Percentiles rank a stretch among this genome's conserved stretches.
Evolutionary conservation across 2,797 vertebrate genomes (phyloP).

Genomic region (Nyctibius grandis): DNA sequence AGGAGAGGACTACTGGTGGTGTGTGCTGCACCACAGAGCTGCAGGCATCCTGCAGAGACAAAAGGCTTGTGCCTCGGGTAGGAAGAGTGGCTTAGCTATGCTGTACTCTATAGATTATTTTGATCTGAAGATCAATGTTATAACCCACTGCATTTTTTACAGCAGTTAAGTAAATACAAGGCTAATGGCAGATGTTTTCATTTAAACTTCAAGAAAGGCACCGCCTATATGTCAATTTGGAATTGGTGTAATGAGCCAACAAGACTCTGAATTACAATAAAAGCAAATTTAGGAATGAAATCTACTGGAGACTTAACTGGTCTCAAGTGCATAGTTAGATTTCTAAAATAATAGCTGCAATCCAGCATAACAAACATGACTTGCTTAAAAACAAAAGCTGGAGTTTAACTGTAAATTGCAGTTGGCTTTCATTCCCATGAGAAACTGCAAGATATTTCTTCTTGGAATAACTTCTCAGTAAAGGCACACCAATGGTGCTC

Average conservation of each 20-base stretch:
- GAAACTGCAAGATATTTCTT: slow-evolving; percentile 22
- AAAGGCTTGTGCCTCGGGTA: background rate
- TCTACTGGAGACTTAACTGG: slow-evolving; percentile 44
- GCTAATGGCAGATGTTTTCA: slow-evolving; percentile 59
- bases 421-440: slow-evolving; percentile 18
- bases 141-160: slow-evolving; percentile 11
- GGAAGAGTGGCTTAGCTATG: background rate
- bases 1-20: background rate
- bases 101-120: background rate
- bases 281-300: slow-evolving; percentile 44
- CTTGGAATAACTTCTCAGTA: background rate
- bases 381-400: slow-evolving; percentile 45
- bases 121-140: background rate
- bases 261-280: slow-evolving; percentile 39
- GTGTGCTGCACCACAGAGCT: background rate
- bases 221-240: slow-evolving; percentile 6
- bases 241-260: slow-evolving; percentile 33
- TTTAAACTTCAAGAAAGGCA: slow-evolving; percentile 42
- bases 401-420: slow-evolving; percentile 26
- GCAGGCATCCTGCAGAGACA: background rate
- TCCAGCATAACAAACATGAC: slow-evolving; percentile 51
- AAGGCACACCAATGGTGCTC: background rate
- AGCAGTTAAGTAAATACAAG: slow-evolving; percentile 49
- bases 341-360: slow-evolving; percentile 57
- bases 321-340: slow-evolving; percentile 50